Evolutionary conservation across 2,113 vertebrate genomes (phyloP), one percentile per base, ranked within the genome.

Genomic region (Colossoma macropomum): DNA sequence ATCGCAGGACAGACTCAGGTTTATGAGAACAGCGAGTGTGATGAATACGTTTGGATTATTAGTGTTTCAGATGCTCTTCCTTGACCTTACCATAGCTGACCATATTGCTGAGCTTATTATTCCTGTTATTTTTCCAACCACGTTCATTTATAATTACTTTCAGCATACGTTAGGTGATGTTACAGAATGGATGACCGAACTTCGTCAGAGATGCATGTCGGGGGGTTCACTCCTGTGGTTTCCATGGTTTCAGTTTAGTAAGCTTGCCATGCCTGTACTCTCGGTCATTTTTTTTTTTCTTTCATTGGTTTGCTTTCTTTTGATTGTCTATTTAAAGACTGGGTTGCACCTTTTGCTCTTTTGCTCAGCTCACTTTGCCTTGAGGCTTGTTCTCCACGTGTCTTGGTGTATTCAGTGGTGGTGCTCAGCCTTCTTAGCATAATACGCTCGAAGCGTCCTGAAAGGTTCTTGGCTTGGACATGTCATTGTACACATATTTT

Each of bases 161-260:
- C 28, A 32, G 32, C 21, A 23, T 69, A 38, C 21, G 30, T 5
- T 32, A 38, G 17, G 21, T 66, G 63, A 32, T 4, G 17, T 66
- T 30, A 16, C 13, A 23, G 17, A 19, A 32, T 38, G 19, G n/a
- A 21, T 11, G 17, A 38, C 17, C 9, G 9, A 69, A 38, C 17
- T 30, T 56, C 19, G 30, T 34, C 32, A 21, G 17, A 17, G 30
- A 68, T 68, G 30, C 30, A 34, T 68, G 65, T 34, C 32, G 19
- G 19, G 65, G 30, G 6, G 21, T 38, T 21, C 32, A 10, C 32
- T 38, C 21, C 66, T 21, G 32, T 38, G 32, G 66, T 69, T 69
- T 69, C 66, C 66, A 69, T 69, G 66, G 66, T 38, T 69, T 34
- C 19, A 23, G 66, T 69, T 48, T 65, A 66, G 50, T 78, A 78